Base-by-base conservation (phyloP, 2,113 vertebrate species). In the Equus quagga region DNA sequence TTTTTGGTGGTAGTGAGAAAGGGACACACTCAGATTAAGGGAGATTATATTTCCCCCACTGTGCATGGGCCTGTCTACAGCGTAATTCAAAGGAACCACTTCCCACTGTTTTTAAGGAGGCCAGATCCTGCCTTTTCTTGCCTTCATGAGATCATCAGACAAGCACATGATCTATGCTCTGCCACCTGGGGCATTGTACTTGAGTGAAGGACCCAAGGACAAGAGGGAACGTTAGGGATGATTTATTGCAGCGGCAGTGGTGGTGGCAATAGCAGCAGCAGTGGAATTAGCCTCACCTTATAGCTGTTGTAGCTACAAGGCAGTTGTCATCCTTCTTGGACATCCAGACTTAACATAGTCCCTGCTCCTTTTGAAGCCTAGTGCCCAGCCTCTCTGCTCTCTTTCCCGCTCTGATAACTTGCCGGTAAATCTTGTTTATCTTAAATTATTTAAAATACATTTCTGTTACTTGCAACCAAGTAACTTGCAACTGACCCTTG, bases 391-490 rank as follows among this genome's bases (percentile, higher is more conserved):
- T 31, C n/a, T 69, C 21, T n/a, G 28, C 56, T 86, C 26, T 64
- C 79, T 86, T 21, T 85, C 10, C 75, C 26, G 49, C 8, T 33
- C 73, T 75, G 81, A 36, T 44, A 46, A 49, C 58, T 83, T 94
- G 33, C 41, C 28, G 46, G 5, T 9, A 93, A 76, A 54, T 91
- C 21, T 1, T 41, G 3, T 64, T 76, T 76, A 36, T 54, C 17
- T 79, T 80, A 46, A 94, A 46, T 85, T 64, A 86, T 56, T 64
- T 31, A 56, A 94, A 96, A 84, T 65, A 26, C 2, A 67, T 93
- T 46, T 86, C 56, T 70, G 26, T 86, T 91, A 51, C 14, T 44
- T 31, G 65, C 13, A 75, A 51, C 10, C 23, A 49, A 86, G 67
- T 41, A 70, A 82, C 54, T 31, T 72, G 36, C 58, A 70, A 64